Base-by-base conservation (phyloP, 2,797 vertebrate genomes). In the Anabacerthia variegaticeps region DNA sequence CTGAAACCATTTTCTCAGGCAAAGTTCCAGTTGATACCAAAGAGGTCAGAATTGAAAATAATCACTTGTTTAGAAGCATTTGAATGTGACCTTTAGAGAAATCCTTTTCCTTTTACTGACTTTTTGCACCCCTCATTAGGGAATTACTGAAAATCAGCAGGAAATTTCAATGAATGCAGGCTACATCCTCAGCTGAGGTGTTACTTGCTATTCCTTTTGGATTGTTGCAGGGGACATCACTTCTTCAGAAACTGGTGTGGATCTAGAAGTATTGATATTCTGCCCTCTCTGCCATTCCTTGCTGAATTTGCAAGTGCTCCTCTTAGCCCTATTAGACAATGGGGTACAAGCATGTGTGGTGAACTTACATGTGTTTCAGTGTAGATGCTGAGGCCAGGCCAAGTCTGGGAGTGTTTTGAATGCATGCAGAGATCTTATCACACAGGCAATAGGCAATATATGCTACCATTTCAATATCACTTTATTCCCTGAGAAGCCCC, bases 21-120 rank as follows among this genome's bases (percentile, higher is more conserved):
- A 56, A 21, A 59, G 87, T 95, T 95, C 37, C 89, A 81, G 7
- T 22, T 96, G 94, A 94, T 93, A 93, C 68, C 87, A 88, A 84
- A 69, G 76, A 88, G 59, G 39, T 94, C 8, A 9, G n/a, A 63
- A 86, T 14, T 88, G 51, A 93, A 91, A 93, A 75, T 55, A 95
- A 84, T 78, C 9, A 0, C 55, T 88, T 44, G 4, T 91, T 93
- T 59, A 75, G 51, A 92, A 89, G 44, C 36, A 49, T 79, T 84
- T 86, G 82, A 95, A 88, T 91, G 85, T 96, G 95, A 92, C 76
- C 76, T 95, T 96, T 80, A 65, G 72, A 92, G 43, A 94, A 95
- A 88, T 46, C 1, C 22, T 66, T 91, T 93, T 93, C 36, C 28
- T 84, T 89, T 36, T 41, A 24, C 43, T 69, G 78, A 39, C 73